phyloP scores from a whole-genome alignment of 2,113 vertebrate genomes.

The Pseudorasbora parva region DNA sequence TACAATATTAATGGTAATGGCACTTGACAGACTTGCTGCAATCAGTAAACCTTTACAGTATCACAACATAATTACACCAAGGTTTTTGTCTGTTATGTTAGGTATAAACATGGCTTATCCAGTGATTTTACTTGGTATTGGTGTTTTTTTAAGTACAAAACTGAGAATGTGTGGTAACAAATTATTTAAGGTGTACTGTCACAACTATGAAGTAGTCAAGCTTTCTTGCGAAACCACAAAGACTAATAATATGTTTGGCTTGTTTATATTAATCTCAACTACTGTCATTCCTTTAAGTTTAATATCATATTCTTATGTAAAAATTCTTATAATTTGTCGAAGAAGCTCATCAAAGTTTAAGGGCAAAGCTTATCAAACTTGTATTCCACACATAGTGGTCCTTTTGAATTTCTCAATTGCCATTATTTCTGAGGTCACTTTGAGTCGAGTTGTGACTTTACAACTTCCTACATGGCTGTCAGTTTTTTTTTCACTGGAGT shows the following conservation, averaged over 20 bases:
- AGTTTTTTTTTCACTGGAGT: constrained; percentile 61
- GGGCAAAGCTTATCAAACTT: constrained; percentile 54
- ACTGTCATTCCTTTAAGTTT: constrained; percentile 53
- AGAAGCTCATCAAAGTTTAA: constrained; percentile 50
- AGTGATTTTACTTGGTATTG: constrained; percentile 56
- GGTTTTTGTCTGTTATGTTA: constrained; percentile 38
- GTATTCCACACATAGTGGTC: constrained; percentile 54
- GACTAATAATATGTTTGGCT: not conserved
- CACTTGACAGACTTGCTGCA: constrained; percentile 74
- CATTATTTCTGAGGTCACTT: constrained; percentile 64
- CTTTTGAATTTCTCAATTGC: constrained; percentile 59
- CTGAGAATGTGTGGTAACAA: constrained; percentile 68
- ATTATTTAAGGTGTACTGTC: constrained; percentile 71
- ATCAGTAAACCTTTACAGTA: constrained; percentile 76
- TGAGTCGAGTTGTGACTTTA: constrained; percentile 62
- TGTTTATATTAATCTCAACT: constrained; percentile 41
- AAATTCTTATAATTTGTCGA: constrained; percentile 50
- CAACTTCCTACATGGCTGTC: constrained; percentile 55
- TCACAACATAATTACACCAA: constrained; percentile 67
- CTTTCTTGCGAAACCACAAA: constrained; percentile 62
- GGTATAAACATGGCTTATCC: constrained; percentile 53
- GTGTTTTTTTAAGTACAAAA: constrained; percentile 53
- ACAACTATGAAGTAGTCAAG: constrained; percentile 68
- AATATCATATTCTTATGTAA: constrained; percentile 55
- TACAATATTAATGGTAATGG: constrained; percentile 74